Evolutionary conservation across 2,113 vertebrate genomes (phyloP), one percentile per base, ranked within the genome.

Genomic region (Nothobranchius furzeri): DNA sequence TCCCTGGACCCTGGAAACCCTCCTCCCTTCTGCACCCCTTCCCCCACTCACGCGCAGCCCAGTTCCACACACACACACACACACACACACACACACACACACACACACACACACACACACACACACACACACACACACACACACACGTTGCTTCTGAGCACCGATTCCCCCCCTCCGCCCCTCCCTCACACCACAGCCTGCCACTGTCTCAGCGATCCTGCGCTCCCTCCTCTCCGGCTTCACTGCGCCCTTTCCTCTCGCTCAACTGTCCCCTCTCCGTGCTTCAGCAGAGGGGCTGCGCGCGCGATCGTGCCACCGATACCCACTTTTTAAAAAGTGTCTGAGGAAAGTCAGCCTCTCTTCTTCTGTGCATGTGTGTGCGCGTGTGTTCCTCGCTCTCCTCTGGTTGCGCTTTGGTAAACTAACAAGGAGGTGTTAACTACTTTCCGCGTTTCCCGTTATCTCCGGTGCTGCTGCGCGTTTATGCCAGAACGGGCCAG

Each of bases 341-440:
- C 88, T 85, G 91, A 92, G 93, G 93, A 93, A 92, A 92, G 90
- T 92, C 90, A 81, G 72, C 36, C 65, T 67, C 75, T 73, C 76
- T 67, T 79, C 64, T 80, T 56, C 79, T 70, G 83, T 17, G 51
- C 40, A 12, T 42, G 37, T 36, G 51, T 13, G 62, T 53, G 43
- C 43, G 43, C 64, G 40, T 60, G 46, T 60, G 52, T 73, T 54
- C 80, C 83, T 84, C 37, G 37, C 81, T 30, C 47, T 62, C 56
- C 68, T 76, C 51, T 51, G 69, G 64, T 69, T 83, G 76, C 54
- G 88, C 91, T 82, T 72, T 84, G 73, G 78, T 85, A 91, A 91
- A 78, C 90, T 92, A 86, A 92, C 92, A 81, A 87, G 90, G 79
- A 89, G 83, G 90, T 90, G 89, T 93, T 86, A 88, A 93, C 93